Evolutionary conservation across 2,797 vertebrate genomes (phyloP).

Genomic region (Hippopotamyrus pictus): DNA sequence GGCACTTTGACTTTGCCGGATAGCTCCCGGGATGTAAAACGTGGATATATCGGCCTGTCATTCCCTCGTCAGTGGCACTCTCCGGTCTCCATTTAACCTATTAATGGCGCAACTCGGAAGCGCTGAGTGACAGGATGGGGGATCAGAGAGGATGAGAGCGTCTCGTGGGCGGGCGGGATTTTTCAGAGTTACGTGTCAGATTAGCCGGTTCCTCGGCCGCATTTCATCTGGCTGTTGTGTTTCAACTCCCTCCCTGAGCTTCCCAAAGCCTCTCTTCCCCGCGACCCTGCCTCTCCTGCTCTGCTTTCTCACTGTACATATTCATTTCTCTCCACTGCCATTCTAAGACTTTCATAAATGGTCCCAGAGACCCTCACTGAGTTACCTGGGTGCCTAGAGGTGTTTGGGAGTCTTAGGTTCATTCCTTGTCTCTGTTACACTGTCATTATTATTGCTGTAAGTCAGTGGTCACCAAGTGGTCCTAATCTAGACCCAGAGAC

Average conservation of each 20-base stretch:
- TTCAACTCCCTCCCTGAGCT: neutral
- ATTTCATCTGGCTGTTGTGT: neutral
- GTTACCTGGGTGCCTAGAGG: neutral
- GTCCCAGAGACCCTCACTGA: neutral
- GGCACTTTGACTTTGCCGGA: slow-evolving; percentile 41
- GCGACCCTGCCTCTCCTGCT: neutral
- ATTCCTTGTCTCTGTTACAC: neutral
- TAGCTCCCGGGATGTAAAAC: slow-evolving; percentile 19
- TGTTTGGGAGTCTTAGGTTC: neutral
- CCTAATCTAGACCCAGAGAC: neutral
- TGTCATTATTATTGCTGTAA: neutral
- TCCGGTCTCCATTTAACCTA: neutral
- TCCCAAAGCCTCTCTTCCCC: neutral
- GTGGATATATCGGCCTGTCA: neutral
- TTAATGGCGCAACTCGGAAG: neutral
- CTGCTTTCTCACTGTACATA: neutral
- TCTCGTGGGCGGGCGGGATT: neutral
- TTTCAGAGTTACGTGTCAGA: slow-evolving; percentile 4
- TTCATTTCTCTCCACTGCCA: neutral
- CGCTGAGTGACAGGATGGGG: neutral
- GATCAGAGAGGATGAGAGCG: neutral
- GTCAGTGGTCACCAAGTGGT: neutral
- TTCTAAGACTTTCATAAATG: neutral
- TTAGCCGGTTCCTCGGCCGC: neutral
- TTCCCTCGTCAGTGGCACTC: neutral